Evolutionary conservation across 1,140 invertebrate species (phyloP).

Genomic region (Leptestheria dahalacensis): DNA sequence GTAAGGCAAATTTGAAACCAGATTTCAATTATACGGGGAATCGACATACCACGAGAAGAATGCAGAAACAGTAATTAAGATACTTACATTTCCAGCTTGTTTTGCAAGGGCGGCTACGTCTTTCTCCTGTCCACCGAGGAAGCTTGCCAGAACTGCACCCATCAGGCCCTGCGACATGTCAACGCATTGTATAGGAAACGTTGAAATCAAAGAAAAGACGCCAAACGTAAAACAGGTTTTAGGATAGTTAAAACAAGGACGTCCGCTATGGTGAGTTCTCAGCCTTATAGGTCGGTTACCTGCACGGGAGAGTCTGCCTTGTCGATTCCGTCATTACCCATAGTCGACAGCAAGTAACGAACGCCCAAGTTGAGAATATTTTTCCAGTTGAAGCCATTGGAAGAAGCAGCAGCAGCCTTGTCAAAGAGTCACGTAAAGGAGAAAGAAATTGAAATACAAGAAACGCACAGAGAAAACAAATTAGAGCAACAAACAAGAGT

Average conservation of each 20-base stretch:
- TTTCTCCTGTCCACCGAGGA: slow-evolving; percentile 74
- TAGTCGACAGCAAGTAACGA: slow-evolving; percentile 13
- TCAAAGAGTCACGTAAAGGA: too few relatives aligned
- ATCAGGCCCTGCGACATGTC: slow-evolving; percentile 84
- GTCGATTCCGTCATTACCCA: slow-evolving; percentile 14
- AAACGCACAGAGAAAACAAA: too few relatives aligned
- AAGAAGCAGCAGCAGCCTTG: neutral
- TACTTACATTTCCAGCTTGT: slow-evolving; percentile 79
- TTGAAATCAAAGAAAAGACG: too few relatives aligned
- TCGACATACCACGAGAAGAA: slow-evolving; percentile 2
- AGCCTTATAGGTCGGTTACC: too few relatives aligned
- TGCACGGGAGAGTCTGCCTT: slow-evolving; percentile 11
- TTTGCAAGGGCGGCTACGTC: slow-evolving; percentile 79
- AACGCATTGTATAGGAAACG: too few relatives aligned
- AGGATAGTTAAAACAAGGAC: neutral
- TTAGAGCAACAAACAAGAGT: too few relatives aligned
- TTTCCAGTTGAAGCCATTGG: slow-evolving; percentile 16
- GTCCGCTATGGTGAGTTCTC: too few relatives aligned
- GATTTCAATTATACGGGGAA: slow-evolving; percentile 9
- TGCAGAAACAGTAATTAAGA: neutral
- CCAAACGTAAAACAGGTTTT: too few relatives aligned
- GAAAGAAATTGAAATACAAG: too few relatives aligned
- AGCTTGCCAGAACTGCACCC: slow-evolving; percentile 67
- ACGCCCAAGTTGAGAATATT: slow-evolving; percentile 13
- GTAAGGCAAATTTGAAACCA: neutral